Percentiles rank a stretch among this genome's conserved stretches.
Conservation (phyloP, 1,140 invertebrate species). For the Globodera ellingtonae region DNA sequence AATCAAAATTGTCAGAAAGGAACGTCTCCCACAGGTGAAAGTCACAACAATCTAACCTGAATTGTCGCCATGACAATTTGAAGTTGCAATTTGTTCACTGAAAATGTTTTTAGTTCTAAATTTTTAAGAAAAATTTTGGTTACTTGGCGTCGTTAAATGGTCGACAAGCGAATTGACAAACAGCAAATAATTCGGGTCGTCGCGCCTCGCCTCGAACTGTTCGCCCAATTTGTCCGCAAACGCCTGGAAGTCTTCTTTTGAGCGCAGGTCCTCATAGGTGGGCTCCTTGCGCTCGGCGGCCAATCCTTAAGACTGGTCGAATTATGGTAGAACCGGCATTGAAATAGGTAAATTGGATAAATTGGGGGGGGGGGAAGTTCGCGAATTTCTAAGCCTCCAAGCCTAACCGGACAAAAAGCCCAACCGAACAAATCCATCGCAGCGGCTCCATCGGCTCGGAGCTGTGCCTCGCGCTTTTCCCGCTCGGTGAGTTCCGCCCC, state of each 20-base stretch:
- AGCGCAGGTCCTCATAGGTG: slow-evolving; percentile 22
- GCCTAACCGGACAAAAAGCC: slow-evolving; percentile 21
- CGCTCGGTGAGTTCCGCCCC: slow-evolving; percentile 21
- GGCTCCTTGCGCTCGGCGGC: slow-evolving; percentile 35
- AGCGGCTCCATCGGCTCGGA: slow-evolving; percentile 32
- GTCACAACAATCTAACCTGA: neutral
- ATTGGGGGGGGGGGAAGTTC: neutral
- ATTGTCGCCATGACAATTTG: slow-evolving; percentile 26
- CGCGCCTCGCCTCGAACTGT: slow-evolving; percentile 16
- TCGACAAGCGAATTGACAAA: slow-evolving; percentile 35
- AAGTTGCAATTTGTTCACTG: slow-evolving; percentile 46
- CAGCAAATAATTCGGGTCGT: slow-evolving; percentile 21
- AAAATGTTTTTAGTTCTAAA: slow-evolving; percentile 22
- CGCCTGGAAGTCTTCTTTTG: slow-evolving; percentile 35
- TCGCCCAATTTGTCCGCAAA: slow-evolving; percentile 37
- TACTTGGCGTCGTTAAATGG: slow-evolving; percentile 33
- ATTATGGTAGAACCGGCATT: neutral
- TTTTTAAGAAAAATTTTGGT: slow-evolving; percentile 8
- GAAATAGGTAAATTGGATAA: too few relatives aligned
- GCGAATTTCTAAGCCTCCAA: neutral
- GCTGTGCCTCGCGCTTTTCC: slow-evolving; percentile 35
- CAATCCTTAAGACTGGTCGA: slow-evolving; percentile 27
- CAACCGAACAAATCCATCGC: slow-evolving; percentile 43
- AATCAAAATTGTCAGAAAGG: neutral
- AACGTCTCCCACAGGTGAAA: neutral